These are phyloP conservation scores for Aporrectodea caliginosa DNA, from an alignment of 1,140 invertebrate species.

Conservation along the genomic window DNA sequence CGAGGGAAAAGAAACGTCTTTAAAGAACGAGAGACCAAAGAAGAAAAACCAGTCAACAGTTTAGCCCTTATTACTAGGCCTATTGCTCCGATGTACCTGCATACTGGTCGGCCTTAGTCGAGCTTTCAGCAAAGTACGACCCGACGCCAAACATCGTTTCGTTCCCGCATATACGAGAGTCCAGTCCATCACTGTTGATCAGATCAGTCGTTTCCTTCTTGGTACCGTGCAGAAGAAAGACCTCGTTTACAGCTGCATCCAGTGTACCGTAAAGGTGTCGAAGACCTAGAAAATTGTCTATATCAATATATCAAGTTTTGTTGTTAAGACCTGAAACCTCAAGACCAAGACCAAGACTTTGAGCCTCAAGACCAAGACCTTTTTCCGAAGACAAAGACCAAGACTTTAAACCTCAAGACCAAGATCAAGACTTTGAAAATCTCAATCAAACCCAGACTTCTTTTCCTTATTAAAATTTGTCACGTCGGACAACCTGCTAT, in stretches of 20 bases:
- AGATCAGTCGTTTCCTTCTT: neutral
- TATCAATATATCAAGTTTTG: too few relatives aligned
- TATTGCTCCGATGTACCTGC: conserved; percentile 2
- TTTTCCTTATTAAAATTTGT: too few relatives aligned
- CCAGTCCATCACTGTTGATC: neutral
- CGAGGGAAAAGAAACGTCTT: too few relatives aligned
- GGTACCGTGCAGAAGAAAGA: conserved; percentile 26
- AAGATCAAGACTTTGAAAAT: too few relatives aligned
- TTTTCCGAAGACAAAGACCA: too few relatives aligned
- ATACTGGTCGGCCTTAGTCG: conserved; percentile 28
- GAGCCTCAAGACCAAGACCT: too few relatives aligned
- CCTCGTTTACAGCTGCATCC: conserved; percentile 6
- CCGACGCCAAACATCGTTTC: conserved; percentile 22
- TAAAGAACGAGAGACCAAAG: too few relatives aligned
- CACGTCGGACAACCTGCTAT: too few relatives aligned
- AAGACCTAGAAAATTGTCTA: neutral
- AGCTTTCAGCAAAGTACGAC: conserved; percentile 22
- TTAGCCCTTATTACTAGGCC: neutral
- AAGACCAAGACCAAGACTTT: too few relatives aligned
- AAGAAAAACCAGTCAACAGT: neutral
- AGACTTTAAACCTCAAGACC: too few relatives aligned
- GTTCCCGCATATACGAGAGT: neutral
- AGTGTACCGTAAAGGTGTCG: neutral
- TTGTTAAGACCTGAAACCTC: too few relatives aligned
- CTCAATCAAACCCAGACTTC: too few relatives aligned